Evolutionary conservation across 2,113 vertebrate genomes (phyloP), one percentile per base, ranked within the genome.

Genomic region (Eurypyga helias): DNA sequence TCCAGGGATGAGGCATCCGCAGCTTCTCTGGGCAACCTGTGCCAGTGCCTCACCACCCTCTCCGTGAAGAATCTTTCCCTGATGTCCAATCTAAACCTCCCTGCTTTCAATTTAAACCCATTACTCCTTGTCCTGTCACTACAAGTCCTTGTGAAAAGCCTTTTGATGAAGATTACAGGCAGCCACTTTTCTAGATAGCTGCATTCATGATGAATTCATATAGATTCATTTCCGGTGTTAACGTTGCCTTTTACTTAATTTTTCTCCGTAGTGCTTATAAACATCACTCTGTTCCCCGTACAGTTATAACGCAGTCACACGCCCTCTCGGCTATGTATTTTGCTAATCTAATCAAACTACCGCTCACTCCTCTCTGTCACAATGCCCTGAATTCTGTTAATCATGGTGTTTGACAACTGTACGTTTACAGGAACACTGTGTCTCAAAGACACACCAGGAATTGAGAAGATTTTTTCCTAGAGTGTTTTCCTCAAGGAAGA

Each of bases 311-410:
- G 14, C 10, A 83, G 72, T 77, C 69, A 41, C 17, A 61, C 43
- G 45, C 38, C 49, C 79, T 81, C 78, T 80, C 54, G 73, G 64
- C 72, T 92, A 77, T 82, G 92, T 60, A 73, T 92, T 87, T 3
- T 84, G 67, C 78, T 93, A 65, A 90, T 24, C 65, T 94, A 73
- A 96, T 90, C 82, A 90, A 90, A 58, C 11, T 41, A 41, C 54
- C 55, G 45, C 11, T 64, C 18, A 34, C 26, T 43, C 9, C 19
- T 82, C 57, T 15, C 55, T 72, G 36, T 34, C 76, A 76, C 54
- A 66, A 41, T 2, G 17, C 7, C 36, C 46, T 66, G 21, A 83
- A 34, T 78, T 73, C 58, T 83, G 28, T 36, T 41, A 28, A 51
- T 43, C 34, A 11, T 1, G 2, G 48, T 28, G 45, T 46, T 43